Percentiles rank a stretch among this genome's conserved stretches.
phyloP scores from a whole-genome alignment of 2,113 vertebrate genomes.

The Rostratula benghalensis region DNA sequence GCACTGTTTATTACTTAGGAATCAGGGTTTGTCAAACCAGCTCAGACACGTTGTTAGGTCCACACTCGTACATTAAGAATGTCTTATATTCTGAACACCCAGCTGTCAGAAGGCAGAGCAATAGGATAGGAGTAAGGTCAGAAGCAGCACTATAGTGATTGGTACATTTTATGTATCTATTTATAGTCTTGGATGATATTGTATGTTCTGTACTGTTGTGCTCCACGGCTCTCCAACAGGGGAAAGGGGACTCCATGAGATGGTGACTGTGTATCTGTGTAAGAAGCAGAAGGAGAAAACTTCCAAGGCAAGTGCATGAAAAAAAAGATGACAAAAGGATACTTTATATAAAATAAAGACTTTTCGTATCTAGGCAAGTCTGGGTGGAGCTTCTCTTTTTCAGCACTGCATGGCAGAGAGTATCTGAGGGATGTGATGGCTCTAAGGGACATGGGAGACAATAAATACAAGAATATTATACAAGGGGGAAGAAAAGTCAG shows the following conservation, averaged over 20 bases:
- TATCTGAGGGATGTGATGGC: neutral
- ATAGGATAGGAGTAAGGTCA: neutral
- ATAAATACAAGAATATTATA: neutral
- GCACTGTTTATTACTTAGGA: neutral
- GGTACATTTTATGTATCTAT: neutral
- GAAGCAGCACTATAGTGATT: neutral
- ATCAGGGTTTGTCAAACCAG: neutral
- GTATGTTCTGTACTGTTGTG: neutral
- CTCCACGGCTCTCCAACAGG: neutral
- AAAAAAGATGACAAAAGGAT: neutral
- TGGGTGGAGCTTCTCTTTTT: neutral
- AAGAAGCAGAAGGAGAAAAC: neutral
- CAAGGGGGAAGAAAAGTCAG: neutral
- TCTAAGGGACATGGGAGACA: neutral
- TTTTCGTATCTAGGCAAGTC: neutral
- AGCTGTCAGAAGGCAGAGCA: neutral
- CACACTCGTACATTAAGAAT: neutral
- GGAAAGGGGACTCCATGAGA: neutral
- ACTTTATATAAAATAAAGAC: neutral
- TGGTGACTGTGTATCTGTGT: neutral
- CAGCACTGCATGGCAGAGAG: neutral
- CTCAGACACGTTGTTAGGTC: neutral
- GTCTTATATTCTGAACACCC: neutral
- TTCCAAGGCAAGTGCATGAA: neutral
- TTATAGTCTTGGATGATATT: neutral